Conservation (phyloP, 92 coral and sea anemone genomes). For the Chrysogorgia sp. region DNA sequence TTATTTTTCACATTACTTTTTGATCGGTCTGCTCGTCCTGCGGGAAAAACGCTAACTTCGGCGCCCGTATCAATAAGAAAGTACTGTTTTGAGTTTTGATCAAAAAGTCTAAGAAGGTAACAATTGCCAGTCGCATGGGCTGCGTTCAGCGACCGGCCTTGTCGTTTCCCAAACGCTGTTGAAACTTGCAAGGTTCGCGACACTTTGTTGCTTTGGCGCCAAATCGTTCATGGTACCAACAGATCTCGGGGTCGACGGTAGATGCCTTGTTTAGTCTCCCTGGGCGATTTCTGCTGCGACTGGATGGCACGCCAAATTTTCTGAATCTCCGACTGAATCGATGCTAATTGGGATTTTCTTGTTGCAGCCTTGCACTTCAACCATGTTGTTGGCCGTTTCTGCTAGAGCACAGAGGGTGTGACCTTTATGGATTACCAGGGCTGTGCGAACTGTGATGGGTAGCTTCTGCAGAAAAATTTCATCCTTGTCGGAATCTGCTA, state of each 20-base stretch:
- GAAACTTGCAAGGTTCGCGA: slow-evolving; percentile 57
- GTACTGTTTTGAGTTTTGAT: slow-evolving; percentile 46
- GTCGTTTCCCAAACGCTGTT: slow-evolving; percentile 38
- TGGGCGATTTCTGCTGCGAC: slow-evolving; percentile 18
- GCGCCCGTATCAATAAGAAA: slow-evolving; percentile 61
- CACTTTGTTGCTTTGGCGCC: slow-evolving; percentile 48
- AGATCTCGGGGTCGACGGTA: slow-evolving; percentile 30
- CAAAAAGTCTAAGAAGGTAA: slow-evolving; percentile 36
- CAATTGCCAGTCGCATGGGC: slow-evolving; percentile 54
- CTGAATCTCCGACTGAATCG: slow-evolving; percentile 19
- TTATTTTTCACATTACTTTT: too few species aligned
- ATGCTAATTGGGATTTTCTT: not conserved
- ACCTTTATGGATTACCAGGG: slow-evolving; percentile 45
- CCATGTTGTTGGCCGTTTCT: slow-evolving; percentile 64
- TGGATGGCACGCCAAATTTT: slow-evolving; percentile 17
- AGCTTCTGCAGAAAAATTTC: slow-evolving; percentile 45
- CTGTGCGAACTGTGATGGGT: slow-evolving; percentile 51
- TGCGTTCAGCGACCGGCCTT: slow-evolving; percentile 44
- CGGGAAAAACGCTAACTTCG: slow-evolving; percentile 56
- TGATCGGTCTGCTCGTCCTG: slow-evolving; percentile 34
- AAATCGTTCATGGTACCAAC: slow-evolving; percentile 50
- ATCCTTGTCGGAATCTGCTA: slow-evolving; percentile 18
- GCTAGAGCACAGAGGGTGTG: slow-evolving; percentile 39
- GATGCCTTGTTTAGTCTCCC: not conserved
- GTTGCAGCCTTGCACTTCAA: slow-evolving; percentile 55